Base-by-base conservation (phyloP, 1,140 invertebrate genomes). In the Aphaenogaster rudis region DNA sequence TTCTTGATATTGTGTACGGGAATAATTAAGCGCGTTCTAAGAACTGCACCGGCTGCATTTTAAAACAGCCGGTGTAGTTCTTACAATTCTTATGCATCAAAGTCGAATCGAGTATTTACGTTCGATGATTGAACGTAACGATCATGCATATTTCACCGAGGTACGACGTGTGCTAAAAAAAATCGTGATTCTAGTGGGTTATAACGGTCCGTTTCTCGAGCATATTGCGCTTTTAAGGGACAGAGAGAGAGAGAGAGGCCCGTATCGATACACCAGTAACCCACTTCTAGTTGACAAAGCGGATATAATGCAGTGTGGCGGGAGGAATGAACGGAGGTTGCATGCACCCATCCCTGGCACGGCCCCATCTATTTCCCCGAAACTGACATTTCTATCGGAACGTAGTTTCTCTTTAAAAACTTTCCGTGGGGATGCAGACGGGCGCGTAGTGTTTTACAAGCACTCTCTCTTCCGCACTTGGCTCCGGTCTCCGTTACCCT, bases 351-450 rank as follows among this genome's bases (percentile, higher is more conserved):
- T 76, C 54, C 45, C 72, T 28, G 57, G 61, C 48, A 6, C 33
- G 79, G 80, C 54, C 81, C 81, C 90, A 88, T 91, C 91, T 79
- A 88, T 90, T 91, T 90, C 54, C 90, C 45, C 82, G 54, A 59
- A 84, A 91, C 86, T 91, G 90, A 91, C 90, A 71, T 91, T 88
- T 91, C 88, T 91, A 91, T 91, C 90, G 90, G 54, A 48, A 81
- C 79, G 90, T 89, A 87, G 88, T 86, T 91, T 74, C 88, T 91
- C 71, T 86, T 90, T 88, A 89, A 91, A 91, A 91, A 91, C 88
- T 90, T 90, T 86, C 57, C 21, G 66, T 39, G n/a, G 78, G 86
- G 77, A 80, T 88, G 80, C 63, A 48, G 33, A 28, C 48, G 48
- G 39, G 42, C 54, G 39, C 63, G 79, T 84, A 84, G 77, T 81